A percentile compares a stretch with the other conserved stretches of the same genome.
phyloP scores from a whole-genome alignment of 2,888 invertebrate species.

The Nemotelus nigrinus region DNA sequence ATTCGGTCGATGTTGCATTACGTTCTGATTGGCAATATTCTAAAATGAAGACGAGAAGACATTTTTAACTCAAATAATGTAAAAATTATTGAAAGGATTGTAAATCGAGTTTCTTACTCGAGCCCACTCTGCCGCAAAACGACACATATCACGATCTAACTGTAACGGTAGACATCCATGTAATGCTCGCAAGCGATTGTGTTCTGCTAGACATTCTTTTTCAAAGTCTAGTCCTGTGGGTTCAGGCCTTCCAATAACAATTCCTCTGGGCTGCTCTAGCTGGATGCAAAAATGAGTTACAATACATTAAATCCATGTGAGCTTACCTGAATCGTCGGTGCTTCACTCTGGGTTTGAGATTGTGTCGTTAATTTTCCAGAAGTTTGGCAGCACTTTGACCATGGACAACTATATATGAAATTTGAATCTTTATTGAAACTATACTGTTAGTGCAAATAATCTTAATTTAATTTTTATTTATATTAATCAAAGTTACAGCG shows the following conservation, averaged over 20 bases:
- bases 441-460: no score
- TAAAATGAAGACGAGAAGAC: background rate
- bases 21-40: conserved; percentile 36
- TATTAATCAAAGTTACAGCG: no score
- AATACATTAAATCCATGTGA: background rate
- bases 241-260: background rate
- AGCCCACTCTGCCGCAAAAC: conserved; percentile 77
- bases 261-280: background rate
- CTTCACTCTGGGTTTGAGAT: conserved; percentile 8
- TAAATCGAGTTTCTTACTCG: conserved; percentile 57
- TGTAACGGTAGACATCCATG: conserved; percentile 76
- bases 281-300: background rate
- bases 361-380: background rate
- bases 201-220: conserved; percentile 74
- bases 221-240: conserved; percentile 66
- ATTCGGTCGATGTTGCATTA: conserved; percentile 39
- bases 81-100: background rate
- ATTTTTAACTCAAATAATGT: background rate
- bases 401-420: conserved; percentile 7
- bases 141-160: conserved; percentile 72
- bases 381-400: conserved; percentile 19
- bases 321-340: background rate
- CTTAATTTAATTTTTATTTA: no score
- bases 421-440: no score
- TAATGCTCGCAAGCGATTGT: conserved; percentile 74